These are phyloP conservation scores for Harpagoxenus sublaevis DNA, from an alignment of 2,888 invertebrate species.

Conservation along the genomic window DNA sequence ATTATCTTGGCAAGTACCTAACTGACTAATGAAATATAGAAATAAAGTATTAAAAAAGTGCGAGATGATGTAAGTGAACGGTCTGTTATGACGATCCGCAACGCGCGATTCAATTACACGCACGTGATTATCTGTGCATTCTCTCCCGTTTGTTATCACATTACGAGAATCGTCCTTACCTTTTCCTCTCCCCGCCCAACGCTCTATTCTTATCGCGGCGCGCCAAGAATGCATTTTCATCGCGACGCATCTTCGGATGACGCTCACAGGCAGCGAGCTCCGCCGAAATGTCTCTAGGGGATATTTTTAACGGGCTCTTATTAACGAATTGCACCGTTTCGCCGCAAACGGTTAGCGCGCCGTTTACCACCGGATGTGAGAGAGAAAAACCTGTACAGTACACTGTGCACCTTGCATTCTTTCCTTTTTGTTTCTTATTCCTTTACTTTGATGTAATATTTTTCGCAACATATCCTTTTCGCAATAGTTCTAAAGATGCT, in stretches of 20 bases:
- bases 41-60: not conserved
- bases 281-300: conserved; percentile 23
- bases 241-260: conserved; percentile 65
- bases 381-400: not conserved
- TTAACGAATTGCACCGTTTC: conserved; percentile 14
- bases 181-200: conserved; percentile 3
- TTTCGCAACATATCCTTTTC: not conserved
- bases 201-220: conserved; percentile 73
- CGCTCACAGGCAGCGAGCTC: conserved; percentile 27
- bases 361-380: not conserved
- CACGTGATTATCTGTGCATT: conserved; percentile 50
- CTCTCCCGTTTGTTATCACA: conserved; percentile 68
- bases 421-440: no score
- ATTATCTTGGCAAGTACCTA: not conserved
- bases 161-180: conserved; percentile 52
- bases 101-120: conserved; percentile 38
- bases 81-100: not conserved
- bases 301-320: conserved; percentile 42
- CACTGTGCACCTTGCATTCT: not conserved
- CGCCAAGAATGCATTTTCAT: conserved; percentile 73
- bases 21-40: not conserved
- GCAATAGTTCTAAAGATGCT: not conserved
- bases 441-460: not conserved
- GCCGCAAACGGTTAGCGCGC: not conserved
- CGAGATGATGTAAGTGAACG: not conserved